These are phyloP conservation scores for Sinodicranocentrus sp. DNA, from an alignment of 2,888 invertebrate species.

Conservation along the genomic window DNA sequence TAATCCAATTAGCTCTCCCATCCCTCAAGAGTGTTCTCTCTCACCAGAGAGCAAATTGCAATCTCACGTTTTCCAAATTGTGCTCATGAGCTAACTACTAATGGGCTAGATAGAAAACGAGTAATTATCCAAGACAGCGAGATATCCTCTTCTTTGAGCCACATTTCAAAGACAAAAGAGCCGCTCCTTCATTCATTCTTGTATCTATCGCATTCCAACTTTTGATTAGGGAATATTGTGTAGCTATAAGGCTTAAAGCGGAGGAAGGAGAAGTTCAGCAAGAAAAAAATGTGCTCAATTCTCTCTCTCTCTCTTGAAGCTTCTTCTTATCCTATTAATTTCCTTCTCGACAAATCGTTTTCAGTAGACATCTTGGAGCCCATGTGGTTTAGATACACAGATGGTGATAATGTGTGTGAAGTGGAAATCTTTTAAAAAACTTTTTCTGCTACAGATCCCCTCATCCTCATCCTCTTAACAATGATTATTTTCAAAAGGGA, in stretches of 20 bases:
- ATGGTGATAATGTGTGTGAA: not conserved
- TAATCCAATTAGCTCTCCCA: slow-evolving; percentile 29
- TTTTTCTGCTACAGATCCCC: no score
- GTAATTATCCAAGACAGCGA: slow-evolving; percentile 10
- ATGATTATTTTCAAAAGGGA: not conserved
- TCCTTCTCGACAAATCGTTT: not conserved
- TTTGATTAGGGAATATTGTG: slow-evolving; percentile 22
- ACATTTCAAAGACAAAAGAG: slow-evolving; percentile 16
- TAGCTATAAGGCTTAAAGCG: not conserved
- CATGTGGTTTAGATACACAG: not conserved
- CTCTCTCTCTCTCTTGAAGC: not conserved
- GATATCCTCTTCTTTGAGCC: not conserved
- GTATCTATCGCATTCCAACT: not conserved
- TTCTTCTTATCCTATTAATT: not conserved
- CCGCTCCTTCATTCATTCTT: slow-evolving; percentile 13
- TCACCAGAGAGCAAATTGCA: no score
- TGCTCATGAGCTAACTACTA: slow-evolving; percentile 35
- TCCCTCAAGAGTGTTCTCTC: no score
- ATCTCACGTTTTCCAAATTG: slow-evolving; percentile 25
- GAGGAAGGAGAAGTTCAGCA: not conserved
- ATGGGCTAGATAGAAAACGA: slow-evolving; percentile 23
- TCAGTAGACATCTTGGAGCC: slow-evolving; percentile 5
- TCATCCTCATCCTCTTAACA: not conserved
- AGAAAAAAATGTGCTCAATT: not conserved
- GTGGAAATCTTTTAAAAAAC: no score